These are phyloP conservation scores for Pollenia griseotomentosa DNA, from an alignment of 2,888 invertebrate genomes.

Conservation along the genomic window DNA sequence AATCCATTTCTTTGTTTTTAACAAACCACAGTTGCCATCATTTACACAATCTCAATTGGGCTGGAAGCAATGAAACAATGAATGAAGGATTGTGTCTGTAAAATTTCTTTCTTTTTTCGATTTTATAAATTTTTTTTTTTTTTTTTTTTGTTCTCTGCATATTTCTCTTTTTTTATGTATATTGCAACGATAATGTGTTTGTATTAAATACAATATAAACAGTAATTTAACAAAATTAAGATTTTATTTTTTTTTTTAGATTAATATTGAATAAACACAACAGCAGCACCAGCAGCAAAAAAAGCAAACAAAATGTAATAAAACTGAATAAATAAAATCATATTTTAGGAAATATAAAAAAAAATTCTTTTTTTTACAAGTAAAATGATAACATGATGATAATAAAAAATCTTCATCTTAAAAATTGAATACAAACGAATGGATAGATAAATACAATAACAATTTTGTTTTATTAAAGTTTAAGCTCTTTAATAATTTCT, in stretches of 20 bases:
- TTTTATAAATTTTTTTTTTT: slow-evolving; percentile 1
- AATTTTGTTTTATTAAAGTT: no score
- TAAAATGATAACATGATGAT: slow-evolving; percentile 18
- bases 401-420: slow-evolving; percentile 13
- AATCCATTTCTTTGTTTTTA: not conserved
- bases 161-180: not conserved
- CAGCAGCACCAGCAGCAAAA: not conserved
- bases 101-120: not conserved
- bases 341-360: slow-evolving; percentile 15
- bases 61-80: slow-evolving; percentile 48
- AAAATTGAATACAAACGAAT: slow-evolving; percentile 6
- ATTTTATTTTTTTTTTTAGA: slow-evolving; percentile 35
- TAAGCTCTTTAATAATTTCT: no score
- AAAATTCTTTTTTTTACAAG: not conserved
- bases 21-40: not conserved
- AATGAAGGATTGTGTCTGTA: slow-evolving; percentile 37
- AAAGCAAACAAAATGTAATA: not conserved
- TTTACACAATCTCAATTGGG: slow-evolving; percentile 27
- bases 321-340: slow-evolving; percentile 30
- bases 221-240: slow-evolving; percentile 64
- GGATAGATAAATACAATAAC: not conserved
- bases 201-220: slow-evolving; percentile 48
- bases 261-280: slow-evolving; percentile 52
- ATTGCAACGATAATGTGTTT: slow-evolving; percentile 38
- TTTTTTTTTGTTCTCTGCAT: not conserved